Percentiles rank a stretch among this genome's conserved stretches.
Conservation (phyloP, 2,113 vertebrate species). For the Accipiter virgatus region DNA sequence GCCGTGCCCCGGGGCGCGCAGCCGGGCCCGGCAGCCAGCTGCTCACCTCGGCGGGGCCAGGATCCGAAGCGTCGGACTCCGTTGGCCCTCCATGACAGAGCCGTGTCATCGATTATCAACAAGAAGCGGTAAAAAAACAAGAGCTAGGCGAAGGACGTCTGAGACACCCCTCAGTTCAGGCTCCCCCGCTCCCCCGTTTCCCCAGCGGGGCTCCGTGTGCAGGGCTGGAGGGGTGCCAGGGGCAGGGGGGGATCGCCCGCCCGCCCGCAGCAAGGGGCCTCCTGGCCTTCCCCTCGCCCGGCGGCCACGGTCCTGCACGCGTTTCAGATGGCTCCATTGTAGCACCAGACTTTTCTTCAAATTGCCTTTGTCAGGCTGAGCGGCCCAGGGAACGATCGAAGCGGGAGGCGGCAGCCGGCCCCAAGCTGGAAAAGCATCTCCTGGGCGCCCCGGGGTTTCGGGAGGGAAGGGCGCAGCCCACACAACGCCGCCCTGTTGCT, state of each 20-base stretch:
- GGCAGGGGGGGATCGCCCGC: accelerated
- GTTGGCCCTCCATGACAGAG: neutral
- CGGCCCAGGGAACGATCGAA: neutral
- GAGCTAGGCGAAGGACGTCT: neutral
- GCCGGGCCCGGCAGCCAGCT: neutral
- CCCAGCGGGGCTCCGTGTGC: neutral
- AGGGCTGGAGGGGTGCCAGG: neutral
- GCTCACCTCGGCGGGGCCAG: accelerated
- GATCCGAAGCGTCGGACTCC: accelerated
- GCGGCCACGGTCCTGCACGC: neutral
- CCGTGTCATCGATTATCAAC: neutral
- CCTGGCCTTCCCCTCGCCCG: accelerated
- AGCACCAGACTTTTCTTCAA: neutral
- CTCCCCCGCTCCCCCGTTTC: neutral
- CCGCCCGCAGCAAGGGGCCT: accelerated
- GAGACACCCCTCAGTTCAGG: neutral
- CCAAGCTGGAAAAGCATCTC: neutral
- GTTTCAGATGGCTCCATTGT: neutral
- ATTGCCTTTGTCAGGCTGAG: neutral
- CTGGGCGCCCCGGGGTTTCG: accelerated
- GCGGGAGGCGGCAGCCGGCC: accelerated
- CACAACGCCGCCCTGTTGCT: neutral
- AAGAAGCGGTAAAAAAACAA: neutral
- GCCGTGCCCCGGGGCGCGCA: accelerated
- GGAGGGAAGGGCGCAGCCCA: neutral